Evolutionary conservation across 2,113 vertebrate species (phyloP), one percentile per base, ranked within the genome.

Genomic region (Ginglymostoma cirratum): DNA sequence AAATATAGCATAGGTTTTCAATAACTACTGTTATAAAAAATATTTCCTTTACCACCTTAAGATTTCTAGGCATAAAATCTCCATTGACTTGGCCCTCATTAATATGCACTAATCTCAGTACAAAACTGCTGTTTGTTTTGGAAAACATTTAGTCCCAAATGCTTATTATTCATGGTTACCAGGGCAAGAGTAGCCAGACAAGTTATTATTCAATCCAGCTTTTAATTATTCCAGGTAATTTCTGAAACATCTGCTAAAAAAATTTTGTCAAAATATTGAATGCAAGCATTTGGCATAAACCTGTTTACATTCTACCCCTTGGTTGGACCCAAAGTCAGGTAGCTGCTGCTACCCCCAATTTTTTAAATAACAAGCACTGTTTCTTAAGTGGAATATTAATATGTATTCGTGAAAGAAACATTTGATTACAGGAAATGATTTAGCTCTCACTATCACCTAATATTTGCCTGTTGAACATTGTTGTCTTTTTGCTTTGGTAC

Each of bases 41-140:
- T 42, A 94, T 94, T n/a, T 27, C 27, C 55, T 15, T n/a, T 34
- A 61, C 5, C 55, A 2, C 42, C 27, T 23, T 5, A 48, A 4
- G 45, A 24, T 30, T 72, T 4, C 42, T 30, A 52, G 15, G 12
- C 94, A 95, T 42, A 95, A 45, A 48, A 95, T 95, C 72, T 95
- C 10, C 42, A 3, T 95, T 95, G 48, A 72, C 27, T 48, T 45
- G 45, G 66, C 38, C 45, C 5, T 95, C 94, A 52, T 95, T 95
- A 48, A 48, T 38, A 52, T 52, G 8, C 67, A 52, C 27, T 48
- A 67, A 52, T 76, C 42, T 95, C n/a, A 27, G 92, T 48, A 95
- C 23, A 76, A 45, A 45, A 42, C 70, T 72, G 24, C 42, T 67
- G 48, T 95, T 95, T 95, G 94, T 95, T 95, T 95, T 95, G 94